phyloP scores from a whole-genome alignment of 2,113 vertebrate species.

The Thymallus thymallus region DNA sequence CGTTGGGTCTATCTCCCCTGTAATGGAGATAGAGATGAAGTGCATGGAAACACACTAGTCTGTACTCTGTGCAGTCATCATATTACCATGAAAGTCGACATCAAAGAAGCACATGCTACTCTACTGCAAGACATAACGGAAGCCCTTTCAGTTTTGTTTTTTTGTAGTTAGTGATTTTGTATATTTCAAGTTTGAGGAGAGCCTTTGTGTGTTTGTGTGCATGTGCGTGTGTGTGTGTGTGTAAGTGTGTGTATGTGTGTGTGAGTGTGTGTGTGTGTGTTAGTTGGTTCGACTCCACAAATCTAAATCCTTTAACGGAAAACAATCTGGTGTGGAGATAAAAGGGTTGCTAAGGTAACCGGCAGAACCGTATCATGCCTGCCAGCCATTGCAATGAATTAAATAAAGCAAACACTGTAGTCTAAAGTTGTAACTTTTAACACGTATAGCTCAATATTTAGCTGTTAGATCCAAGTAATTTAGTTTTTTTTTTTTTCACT shows the following conservation, averaged over 20 bases:
- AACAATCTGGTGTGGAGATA: slow-evolving; percentile 49
- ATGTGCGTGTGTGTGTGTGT: not conserved
- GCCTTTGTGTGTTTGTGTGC: not conserved
- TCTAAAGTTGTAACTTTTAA: not conserved
- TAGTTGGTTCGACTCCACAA: slow-evolving; percentile 11
- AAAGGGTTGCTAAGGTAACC: slow-evolving; percentile 63
- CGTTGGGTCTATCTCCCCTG: slow-evolving; percentile 14
- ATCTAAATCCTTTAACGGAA: slow-evolving; percentile 47
- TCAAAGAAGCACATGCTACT: slow-evolving; percentile 27
- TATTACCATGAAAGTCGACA: slow-evolving; percentile 20
- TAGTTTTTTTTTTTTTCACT: no score
- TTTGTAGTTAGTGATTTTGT: not conserved
- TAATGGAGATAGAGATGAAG: slow-evolving; percentile 43
- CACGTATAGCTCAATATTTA: not conserved
- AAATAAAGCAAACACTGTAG: not conserved
- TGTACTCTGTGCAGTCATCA: slow-evolving; percentile 18
- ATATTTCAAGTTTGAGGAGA: slow-evolving; percentile 9
- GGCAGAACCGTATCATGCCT: slow-evolving; percentile 30
- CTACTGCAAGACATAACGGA: slow-evolving; percentile 20
- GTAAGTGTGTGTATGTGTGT: no score
- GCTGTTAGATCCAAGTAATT: not conserved
- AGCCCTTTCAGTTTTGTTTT: not conserved
- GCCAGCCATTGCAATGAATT: slow-evolving; percentile 19
- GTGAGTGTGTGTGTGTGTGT: not conserved
- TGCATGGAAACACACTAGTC: slow-evolving; percentile 19